phyloP scores from a whole-genome alignment of 2,888 invertebrate species.

The Urechis unicinctus region DNA sequence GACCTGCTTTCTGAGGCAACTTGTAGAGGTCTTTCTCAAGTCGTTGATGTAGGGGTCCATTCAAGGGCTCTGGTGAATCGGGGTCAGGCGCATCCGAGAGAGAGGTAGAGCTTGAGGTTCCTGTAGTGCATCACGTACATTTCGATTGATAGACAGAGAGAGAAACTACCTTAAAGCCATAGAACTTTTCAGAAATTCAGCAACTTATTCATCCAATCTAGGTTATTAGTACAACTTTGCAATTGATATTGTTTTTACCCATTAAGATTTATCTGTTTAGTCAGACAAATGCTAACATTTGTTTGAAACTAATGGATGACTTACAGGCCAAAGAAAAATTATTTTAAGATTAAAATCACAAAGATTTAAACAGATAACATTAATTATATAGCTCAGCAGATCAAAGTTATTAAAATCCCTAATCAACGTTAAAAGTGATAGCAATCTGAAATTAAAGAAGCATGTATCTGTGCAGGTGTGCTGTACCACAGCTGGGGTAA shows the following conservation, averaged over 20 bases:
- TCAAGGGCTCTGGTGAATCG: no score
- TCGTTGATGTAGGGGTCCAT: no score
- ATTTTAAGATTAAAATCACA: background rate
- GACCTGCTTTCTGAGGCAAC: no score
- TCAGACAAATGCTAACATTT: no score
- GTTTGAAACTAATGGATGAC: background rate
- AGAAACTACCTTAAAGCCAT: conserved; percentile 72
- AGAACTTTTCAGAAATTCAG: conserved; percentile 57
- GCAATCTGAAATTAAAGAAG: background rate
- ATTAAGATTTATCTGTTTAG: no score
- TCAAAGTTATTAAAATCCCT: no score
- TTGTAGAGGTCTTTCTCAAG: no score
- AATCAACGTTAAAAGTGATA: no score
- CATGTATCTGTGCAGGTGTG: conserved; percentile 9
- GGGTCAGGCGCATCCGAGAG: no score
- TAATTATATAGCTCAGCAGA: background rate
- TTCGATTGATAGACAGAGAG: conserved; percentile 73
- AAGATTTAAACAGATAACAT: conserved; percentile 3
- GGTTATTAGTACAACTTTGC: conserved; percentile 59
- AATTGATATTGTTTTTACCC: background rate
- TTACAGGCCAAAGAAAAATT: background rate
- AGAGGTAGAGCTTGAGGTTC: no score
- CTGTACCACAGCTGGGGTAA: conserved; percentile 60
- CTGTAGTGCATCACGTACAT: no score
- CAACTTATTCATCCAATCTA: conserved; percentile 82